Percentiles rank a stretch among this genome's conserved stretches.
These are phyloP conservation scores for Napeogenes inachia DNA, from an alignment of 2,888 invertebrate species.

Conservation along the genomic window DNA sequence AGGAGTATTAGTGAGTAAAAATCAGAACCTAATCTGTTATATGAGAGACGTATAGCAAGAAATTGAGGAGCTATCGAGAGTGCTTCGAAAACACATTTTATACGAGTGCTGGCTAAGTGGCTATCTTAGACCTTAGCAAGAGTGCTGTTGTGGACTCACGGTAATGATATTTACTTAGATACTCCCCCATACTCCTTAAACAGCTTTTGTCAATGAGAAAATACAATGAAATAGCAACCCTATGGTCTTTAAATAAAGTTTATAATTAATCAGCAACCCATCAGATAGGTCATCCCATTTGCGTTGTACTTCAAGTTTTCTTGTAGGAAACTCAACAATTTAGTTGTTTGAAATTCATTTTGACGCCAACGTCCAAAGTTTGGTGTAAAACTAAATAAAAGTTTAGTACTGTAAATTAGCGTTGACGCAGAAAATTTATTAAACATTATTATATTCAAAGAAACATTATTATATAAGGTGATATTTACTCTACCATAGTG, in stretches of 20 bases:
- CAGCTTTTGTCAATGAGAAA: constrained; percentile 29
- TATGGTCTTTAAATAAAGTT: constrained; percentile 10
- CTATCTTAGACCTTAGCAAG: constrained; percentile 50
- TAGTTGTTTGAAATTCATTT: constrained; percentile 65
- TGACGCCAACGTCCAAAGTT: constrained; percentile 52
- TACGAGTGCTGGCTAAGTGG: constrained; percentile 50
- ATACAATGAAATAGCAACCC: constrained; percentile 19
- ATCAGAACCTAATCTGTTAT: neutral
- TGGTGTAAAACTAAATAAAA: constrained; percentile 48
- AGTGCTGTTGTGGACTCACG: constrained; percentile 59
- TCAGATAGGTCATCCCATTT: constrained; percentile 29
- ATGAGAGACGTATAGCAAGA: constrained; percentile 9
- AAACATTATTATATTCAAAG: neutral
- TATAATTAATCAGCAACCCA: constrained; percentile 17
- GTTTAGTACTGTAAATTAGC: constrained; percentile 50
- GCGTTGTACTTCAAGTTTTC: constrained; percentile 46
- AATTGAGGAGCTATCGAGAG: constrained; percentile 25
- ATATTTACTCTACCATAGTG: no score
- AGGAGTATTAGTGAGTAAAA: no score
- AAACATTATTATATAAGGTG: no score
- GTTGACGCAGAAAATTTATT: constrained; percentile 26
- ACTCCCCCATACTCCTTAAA: constrained; percentile 34
- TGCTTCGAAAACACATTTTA: constrained; percentile 31
- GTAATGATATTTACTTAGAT: constrained; percentile 68
- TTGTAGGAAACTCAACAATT: constrained; percentile 56